These are phyloP conservation scores for Tychaedon coryphoeus DNA, from an alignment of 2,113 vertebrate species.

Conservation along the genomic window DNA sequence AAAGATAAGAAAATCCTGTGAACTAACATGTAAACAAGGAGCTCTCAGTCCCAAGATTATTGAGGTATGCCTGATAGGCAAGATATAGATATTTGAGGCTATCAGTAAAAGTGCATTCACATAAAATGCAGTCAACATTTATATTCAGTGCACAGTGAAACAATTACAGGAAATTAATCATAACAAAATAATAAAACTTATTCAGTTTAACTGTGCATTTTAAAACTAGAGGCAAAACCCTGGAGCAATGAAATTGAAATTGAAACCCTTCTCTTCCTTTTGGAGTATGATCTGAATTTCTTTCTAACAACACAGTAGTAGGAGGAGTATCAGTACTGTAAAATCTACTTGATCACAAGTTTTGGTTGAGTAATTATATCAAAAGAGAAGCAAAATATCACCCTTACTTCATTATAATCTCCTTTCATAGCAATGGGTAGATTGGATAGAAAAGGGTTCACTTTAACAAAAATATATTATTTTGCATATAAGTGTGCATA, in stretches of 20 bases:
- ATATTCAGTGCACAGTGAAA: neutral
- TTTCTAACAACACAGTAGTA: neutral
- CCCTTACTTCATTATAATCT: neutral
- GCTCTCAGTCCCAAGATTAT: neutral
- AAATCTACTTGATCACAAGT: neutral
- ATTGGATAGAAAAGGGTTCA: neutral
- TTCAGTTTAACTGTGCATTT: neutral
- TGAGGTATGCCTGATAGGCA: neutral
- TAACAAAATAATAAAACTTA: neutral
- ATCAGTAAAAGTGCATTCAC: neutral
- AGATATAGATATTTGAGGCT: neutral
- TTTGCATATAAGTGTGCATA: rapidly evolving
- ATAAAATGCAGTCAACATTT: neutral
- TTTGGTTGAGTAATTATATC: neutral
- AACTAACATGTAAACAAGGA: neutral
- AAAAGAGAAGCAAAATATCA: neutral
- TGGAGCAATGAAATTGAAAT: neutral
- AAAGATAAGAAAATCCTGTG: neutral
- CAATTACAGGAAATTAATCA: neutral
- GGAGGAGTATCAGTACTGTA: neutral
- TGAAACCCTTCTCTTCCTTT: neutral
- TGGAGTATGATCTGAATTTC: neutral
- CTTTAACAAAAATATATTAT: neutral
- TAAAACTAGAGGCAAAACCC: neutral
- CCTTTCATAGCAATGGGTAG: neutral